Conservation (phyloP, 1,140 invertebrate species). For the Camponotus floridanus region DNA sequence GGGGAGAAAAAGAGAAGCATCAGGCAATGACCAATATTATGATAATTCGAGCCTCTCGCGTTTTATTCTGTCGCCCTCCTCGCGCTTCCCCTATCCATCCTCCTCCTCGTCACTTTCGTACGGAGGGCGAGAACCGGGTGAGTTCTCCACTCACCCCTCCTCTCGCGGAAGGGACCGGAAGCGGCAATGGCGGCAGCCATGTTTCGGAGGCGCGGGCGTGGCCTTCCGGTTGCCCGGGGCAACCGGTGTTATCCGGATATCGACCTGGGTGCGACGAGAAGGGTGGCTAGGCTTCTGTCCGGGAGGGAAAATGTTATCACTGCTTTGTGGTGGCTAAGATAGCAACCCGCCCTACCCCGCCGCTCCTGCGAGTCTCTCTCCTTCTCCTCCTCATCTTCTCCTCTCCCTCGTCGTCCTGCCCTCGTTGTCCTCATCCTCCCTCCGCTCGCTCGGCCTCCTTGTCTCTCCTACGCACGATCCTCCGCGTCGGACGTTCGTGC, state of each 20-base stretch:
- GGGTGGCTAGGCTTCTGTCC: slow-evolving; percentile 85
- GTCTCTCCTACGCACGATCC: slow-evolving; percentile 27
- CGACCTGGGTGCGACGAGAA: slow-evolving; percentile 82
- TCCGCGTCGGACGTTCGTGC: slow-evolving; percentile 13
- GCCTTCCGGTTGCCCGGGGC: slow-evolving; percentile 82
- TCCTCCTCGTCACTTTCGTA: slow-evolving; percentile 24
- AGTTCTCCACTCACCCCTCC: slow-evolving; percentile 44
- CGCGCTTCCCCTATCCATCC: slow-evolving; percentile 3
- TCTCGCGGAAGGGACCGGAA: slow-evolving; percentile 37
- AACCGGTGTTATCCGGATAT: slow-evolving; percentile 84
- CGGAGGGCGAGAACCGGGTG: slow-evolving; percentile 9
- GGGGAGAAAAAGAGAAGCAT: slow-evolving; percentile 48
- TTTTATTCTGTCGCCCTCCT: slow-evolving; percentile 65
- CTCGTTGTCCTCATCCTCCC: neutral
- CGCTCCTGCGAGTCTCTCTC: slow-evolving; percentile 68
- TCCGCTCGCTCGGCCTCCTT: slow-evolving; percentile 13
- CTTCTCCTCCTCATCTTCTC: slow-evolving; percentile 48
- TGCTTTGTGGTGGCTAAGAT: slow-evolving; percentile 87
- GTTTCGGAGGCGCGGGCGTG: slow-evolving; percentile 84
- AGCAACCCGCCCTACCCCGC: slow-evolving; percentile 81
- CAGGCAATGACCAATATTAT: slow-evolving; percentile 85
- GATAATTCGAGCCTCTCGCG: slow-evolving; percentile 82
- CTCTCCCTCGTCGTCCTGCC: slow-evolving; percentile 36
- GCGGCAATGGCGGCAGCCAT: slow-evolving; percentile 78
- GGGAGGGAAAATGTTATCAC: slow-evolving; percentile 87